Evolutionary conservation across 64 coral and sea anemone genomes (phyloP).

Genomic region (Actinia tenebrosa): DNA sequence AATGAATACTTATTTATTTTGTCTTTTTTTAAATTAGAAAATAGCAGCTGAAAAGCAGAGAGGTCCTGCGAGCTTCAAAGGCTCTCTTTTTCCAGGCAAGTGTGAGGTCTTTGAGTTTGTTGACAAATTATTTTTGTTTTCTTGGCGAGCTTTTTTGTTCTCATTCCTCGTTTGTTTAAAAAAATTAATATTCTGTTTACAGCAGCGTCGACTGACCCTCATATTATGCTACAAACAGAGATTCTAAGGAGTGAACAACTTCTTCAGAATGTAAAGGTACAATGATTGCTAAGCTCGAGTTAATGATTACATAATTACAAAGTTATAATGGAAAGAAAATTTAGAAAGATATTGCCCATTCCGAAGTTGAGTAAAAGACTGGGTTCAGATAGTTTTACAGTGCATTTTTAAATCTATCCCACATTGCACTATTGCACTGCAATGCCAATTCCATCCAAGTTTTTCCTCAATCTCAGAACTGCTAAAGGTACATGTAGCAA

Average conservation of each 20-base stretch:
- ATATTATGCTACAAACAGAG: slow-evolving; percentile 53
- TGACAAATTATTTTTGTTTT: background rate
- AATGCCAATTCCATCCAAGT: too few species aligned
- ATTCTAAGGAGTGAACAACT: slow-evolving; percentile 61
- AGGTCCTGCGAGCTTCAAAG: background rate
- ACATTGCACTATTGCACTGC: too few species aligned
- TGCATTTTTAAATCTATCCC: too few species aligned
- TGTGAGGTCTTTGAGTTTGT: background rate
- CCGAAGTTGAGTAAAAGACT: too few species aligned
- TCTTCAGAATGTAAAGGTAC: slow-evolving; percentile 55
- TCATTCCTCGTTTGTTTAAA: too few species aligned
- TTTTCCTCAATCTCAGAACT: too few species aligned
- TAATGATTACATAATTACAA: background rate
- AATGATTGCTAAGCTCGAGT: background rate
- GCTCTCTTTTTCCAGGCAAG: background rate
- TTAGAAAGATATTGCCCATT: too few species aligned
- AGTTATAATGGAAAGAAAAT: background rate
- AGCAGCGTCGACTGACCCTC: slow-evolving; percentile 9
- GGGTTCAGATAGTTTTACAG: too few species aligned
- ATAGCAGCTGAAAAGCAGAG: background rate
- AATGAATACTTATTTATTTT: background rate
- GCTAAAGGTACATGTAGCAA: too few species aligned
- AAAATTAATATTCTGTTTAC: background rate
- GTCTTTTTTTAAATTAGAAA: background rate
- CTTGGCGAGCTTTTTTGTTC: too few species aligned